A percentile compares a stretch with the other conserved stretches of the same genome.
phyloP scores from a whole-genome alignment of 2,797 vertebrate species.

The Poeciliopsis gracilis region DNA sequence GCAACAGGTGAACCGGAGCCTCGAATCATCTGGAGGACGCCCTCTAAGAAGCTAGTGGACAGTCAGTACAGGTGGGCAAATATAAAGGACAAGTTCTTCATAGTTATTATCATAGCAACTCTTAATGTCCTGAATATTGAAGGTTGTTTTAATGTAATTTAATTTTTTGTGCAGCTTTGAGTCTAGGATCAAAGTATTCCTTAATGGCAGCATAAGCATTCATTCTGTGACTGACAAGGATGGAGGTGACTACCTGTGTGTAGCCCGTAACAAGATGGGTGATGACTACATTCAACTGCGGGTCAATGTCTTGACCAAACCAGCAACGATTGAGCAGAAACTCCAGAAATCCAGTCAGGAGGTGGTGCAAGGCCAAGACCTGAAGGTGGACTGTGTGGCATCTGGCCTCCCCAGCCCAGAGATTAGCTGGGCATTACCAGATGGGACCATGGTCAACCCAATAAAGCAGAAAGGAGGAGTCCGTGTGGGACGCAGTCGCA shows the following conservation, averaged over 20 bases:
- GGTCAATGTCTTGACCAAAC: constrained; percentile 86
- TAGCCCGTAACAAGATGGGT: constrained; percentile 89
- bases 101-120: not conserved
- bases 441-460: constrained; percentile 90
- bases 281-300: constrained; percentile 86
- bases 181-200: constrained; percentile 84
- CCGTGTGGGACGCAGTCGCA: constrained; percentile 75
- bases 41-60: constrained; percentile 90
- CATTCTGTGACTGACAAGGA: constrained; percentile 86
- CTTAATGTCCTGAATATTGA: not conserved
- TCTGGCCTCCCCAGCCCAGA: constrained; percentile 90
- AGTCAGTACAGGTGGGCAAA: constrained; percentile 86
- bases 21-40: constrained; percentile 90
- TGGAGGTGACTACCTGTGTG: constrained; percentile 90
- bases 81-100: not conserved
- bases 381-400: constrained; percentile 93
- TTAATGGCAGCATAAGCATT: constrained; percentile 87
- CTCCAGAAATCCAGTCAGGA: constrained; percentile 81
- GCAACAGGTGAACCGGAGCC: constrained; percentile 88
- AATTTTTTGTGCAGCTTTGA: constrained; percentile 79
- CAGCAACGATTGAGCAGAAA: constrained; percentile 90
- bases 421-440: constrained; percentile 92
- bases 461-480: constrained; percentile 78
- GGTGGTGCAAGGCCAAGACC: constrained; percentile 84
- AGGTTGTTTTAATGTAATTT: not conserved